Conservation (phyloP, 2,888 invertebrate genomes). For the Creontiades dilutus region DNA sequence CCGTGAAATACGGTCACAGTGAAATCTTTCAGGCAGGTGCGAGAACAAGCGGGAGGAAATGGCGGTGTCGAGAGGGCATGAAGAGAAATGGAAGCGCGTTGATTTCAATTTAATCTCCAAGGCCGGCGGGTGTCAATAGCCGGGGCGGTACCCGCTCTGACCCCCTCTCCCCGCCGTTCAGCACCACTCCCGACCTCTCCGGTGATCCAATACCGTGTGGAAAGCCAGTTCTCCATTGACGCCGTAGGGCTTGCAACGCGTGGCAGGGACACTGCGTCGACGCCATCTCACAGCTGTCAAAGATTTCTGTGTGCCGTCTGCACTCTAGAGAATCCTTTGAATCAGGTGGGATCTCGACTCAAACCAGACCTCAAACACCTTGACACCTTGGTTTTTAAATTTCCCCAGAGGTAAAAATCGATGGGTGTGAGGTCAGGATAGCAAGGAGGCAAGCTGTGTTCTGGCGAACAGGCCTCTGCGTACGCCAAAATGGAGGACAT, state of each 20-base stretch:
- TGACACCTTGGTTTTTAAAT: too few relatives aligned
- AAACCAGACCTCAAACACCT: too few relatives aligned
- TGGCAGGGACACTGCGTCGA: too few relatives aligned
- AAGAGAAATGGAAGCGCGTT: conserved; percentile 9
- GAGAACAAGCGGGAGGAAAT: conserved; percentile 20
- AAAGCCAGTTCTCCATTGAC: neutral
- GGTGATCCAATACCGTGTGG: neutral
- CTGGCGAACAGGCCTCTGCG: too few relatives aligned
- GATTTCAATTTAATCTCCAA: conserved; percentile 39
- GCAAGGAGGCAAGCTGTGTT: too few relatives aligned
- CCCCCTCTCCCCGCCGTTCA: neutral
- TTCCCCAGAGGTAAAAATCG: too few relatives aligned
- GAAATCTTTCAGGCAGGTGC: neutral
- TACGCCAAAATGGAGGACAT: too few relatives aligned
- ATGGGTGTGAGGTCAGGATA: too few relatives aligned
- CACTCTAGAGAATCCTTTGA: too few relatives aligned
- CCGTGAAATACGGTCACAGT: neutral
- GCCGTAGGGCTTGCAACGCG: neutral
- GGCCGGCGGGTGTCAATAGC: conserved; percentile 39
- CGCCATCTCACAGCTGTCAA: too few relatives aligned
- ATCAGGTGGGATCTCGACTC: too few relatives aligned
- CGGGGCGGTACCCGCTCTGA: neutral
- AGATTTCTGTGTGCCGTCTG: too few relatives aligned
- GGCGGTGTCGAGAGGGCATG: conserved; percentile 42
- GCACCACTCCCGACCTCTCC: neutral